Percentiles rank a stretch among this genome's conserved stretches.
These are phyloP conservation scores for Ganaspis sp. DNA, from an alignment of 1,140 invertebrate genomes.

Conservation along the genomic window DNA sequence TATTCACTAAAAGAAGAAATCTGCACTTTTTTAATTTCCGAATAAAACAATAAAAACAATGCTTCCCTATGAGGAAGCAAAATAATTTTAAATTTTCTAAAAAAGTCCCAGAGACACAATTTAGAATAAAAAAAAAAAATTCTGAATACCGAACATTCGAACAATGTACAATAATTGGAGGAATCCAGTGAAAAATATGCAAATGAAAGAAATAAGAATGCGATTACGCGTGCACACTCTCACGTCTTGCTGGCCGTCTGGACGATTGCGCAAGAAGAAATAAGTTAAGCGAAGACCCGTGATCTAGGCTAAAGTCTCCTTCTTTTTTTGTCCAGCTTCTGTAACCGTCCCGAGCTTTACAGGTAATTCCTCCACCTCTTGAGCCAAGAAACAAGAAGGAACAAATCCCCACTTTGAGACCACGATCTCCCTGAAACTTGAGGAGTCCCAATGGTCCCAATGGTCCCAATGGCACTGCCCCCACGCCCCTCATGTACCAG, in stretches of 20 bases:
- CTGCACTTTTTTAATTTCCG: too few species aligned
- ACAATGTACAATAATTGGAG: too few species aligned
- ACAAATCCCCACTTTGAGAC: background rate
- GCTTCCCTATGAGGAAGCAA: too few species aligned
- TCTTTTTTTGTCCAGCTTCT: background rate
- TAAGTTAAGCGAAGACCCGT: background rate
- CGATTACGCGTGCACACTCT: background rate
- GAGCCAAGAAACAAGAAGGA: background rate
- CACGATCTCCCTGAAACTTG: conserved; percentile 1
- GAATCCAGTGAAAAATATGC: background rate
- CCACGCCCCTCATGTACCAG: conserved; percentile 9
- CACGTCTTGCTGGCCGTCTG: conserved; percentile 4
- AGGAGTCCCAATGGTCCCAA: conserved; percentile 16
- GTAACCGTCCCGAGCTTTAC: background rate
- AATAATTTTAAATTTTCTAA: too few species aligned
- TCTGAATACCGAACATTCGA: too few species aligned
- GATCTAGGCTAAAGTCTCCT: background rate
- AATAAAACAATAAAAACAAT: too few species aligned
- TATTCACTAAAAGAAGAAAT: too few species aligned
- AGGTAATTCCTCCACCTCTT: background rate
- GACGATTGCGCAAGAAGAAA: background rate
- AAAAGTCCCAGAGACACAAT: too few species aligned
- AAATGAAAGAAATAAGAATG: background rate
- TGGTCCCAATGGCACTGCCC: conserved; percentile 15
- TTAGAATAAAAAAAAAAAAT: too few species aligned